phyloP scores from a whole-genome alignment of 2,888 invertebrate species.

The Volucella bombylans region DNA sequence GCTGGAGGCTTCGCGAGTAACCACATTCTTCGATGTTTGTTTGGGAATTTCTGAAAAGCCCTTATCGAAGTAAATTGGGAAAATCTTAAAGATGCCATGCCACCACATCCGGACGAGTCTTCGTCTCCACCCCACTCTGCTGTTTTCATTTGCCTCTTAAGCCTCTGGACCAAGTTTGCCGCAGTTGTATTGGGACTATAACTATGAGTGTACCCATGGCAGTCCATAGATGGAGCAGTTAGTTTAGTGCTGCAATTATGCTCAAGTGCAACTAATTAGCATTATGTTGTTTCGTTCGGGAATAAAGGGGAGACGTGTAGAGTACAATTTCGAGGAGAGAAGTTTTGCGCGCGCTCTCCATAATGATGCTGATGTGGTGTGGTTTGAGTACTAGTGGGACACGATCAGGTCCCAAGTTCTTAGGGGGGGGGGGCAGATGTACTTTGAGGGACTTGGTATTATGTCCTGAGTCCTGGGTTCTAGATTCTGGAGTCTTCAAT shows the following conservation, averaged over 20 bases:
- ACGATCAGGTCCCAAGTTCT: no score
- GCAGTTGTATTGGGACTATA: background rate
- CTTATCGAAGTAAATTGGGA: slow-evolving; percentile 68
- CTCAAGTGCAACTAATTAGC: slow-evolving; percentile 73
- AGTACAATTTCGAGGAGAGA: background rate
- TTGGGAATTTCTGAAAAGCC: slow-evolving; percentile 39
- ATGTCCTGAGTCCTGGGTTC: no score
- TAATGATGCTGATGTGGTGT: background rate
- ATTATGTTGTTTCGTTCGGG: slow-evolving; percentile 46
- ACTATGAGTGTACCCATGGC: slow-evolving; percentile 28
- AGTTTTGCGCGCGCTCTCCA: slow-evolving; percentile 6
- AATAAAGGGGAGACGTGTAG: background rate
- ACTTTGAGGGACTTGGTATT: no score
- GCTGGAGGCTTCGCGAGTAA: slow-evolving; percentile 34
- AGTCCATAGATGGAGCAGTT: slow-evolving; percentile 25
- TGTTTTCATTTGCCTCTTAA: slow-evolving; percentile 1
- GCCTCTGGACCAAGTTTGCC: slow-evolving; percentile 46
- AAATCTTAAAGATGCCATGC: slow-evolving; percentile 59
- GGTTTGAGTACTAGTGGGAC: background rate
- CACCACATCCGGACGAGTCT: background rate
- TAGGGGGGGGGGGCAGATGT: no score
- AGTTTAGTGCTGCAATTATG: slow-evolving; percentile 64
- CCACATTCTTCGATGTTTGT: slow-evolving; percentile 61
- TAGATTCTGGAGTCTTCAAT: slow-evolving; percentile 14
- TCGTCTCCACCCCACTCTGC: background rate